phyloP scores from a whole-genome alignment of 2,113 vertebrate genomes.

The Zosterops borbonicus region DNA sequence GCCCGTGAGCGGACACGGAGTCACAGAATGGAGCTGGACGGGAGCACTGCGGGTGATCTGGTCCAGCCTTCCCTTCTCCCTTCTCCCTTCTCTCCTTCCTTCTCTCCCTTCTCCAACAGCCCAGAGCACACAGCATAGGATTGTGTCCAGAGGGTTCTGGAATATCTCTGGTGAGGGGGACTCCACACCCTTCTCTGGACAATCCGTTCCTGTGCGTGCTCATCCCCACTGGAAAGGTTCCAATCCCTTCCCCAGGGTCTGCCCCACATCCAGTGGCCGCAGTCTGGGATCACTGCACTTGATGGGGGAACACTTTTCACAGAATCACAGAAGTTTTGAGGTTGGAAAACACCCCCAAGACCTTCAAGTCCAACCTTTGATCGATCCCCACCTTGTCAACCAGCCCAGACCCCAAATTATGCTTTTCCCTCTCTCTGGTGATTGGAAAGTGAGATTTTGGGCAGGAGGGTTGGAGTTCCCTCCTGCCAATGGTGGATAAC shows the following conservation, averaged over 20 bases:
- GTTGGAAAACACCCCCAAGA: background rate
- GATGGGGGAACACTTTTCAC: background rate
- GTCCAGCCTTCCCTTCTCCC: background rate
- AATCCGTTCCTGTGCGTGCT: rapidly evolving
- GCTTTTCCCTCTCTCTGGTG: background rate
- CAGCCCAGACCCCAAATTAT: background rate
- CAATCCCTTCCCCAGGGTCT: background rate
- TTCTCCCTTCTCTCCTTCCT: background rate
- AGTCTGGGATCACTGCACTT: background rate
- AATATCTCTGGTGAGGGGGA: background rate
- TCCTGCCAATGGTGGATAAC: background rate
- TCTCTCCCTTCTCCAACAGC: background rate
- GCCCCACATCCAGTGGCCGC: rapidly evolving
- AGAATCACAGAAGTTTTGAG: background rate
- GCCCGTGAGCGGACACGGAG: background rate
- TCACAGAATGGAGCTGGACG: background rate
- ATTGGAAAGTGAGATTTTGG: background rate
- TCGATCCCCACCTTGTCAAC: background rate
- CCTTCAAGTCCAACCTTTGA: background rate
- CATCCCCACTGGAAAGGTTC: background rate
- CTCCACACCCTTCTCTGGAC: background rate
- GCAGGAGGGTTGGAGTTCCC: background rate
- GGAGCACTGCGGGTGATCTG: background rate
- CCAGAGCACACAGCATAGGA: background rate
- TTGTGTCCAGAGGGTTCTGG: background rate